Conservation (phyloP, 2,888 invertebrate genomes). For the Sclerodermus sp. region DNA sequence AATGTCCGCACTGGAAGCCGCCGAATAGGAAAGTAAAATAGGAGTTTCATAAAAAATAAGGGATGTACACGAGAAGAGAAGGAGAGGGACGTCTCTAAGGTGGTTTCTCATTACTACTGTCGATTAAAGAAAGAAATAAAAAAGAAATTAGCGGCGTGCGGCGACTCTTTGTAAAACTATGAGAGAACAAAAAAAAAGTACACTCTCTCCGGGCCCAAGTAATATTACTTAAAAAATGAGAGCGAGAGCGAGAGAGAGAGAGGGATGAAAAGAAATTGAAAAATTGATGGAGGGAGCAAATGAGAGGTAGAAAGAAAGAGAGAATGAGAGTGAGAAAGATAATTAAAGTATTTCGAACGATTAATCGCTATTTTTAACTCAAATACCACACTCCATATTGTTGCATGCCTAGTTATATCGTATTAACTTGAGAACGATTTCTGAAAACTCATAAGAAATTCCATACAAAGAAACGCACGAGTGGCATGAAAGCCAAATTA, state of each 20-base stretch:
- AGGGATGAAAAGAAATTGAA: not conserved
- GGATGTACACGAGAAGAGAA: no score
- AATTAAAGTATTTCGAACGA: conserved; percentile 5
- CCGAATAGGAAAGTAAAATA: conserved; percentile 7
- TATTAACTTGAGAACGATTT: conserved; percentile 6
- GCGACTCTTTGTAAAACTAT: conserved; percentile 29
- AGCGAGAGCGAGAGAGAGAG: not conserved
- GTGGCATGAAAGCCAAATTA: no score
- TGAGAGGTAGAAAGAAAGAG: conserved; percentile 12
- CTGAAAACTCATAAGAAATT: conserved; percentile 7
- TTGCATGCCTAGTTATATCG: conserved; percentile 54
- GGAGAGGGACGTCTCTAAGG: not conserved
- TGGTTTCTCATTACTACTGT: not conserved
- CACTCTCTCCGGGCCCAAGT: conserved; percentile 56
- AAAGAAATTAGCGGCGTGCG: conserved; percentile 30
- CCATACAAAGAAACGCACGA: no score
- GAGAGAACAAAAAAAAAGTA: conserved; percentile 29
- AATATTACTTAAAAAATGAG: conserved; percentile 38
- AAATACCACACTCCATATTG: conserved; percentile 45
- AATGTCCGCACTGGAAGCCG: conserved; percentile 22
- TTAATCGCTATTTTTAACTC: conserved; percentile 47
- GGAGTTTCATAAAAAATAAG: no score
- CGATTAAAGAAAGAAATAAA: conserved; percentile 7
- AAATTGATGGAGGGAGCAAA: conserved; percentile 6
- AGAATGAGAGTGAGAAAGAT: conserved; percentile 1